Evolutionary conservation across 2,113 vertebrate genomes (phyloP).

Genomic region (Excalfactoria chinensis): DNA sequence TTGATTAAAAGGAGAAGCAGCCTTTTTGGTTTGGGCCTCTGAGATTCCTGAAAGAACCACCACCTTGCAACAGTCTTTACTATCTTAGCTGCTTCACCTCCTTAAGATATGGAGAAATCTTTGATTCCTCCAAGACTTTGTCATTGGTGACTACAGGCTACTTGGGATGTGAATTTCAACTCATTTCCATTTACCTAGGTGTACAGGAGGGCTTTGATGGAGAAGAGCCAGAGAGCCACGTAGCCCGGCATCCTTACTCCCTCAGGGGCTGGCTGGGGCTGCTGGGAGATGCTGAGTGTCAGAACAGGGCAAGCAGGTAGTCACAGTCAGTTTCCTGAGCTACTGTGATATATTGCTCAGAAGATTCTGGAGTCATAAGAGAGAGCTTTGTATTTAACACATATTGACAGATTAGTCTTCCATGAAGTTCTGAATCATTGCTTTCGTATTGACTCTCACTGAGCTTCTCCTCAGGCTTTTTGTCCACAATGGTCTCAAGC

Average conservation of each 20-base stretch:
- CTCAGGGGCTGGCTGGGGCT: constrained; percentile 17
- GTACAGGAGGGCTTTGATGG: not conserved
- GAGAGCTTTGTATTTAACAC: constrained; percentile 35
- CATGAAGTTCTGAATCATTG: constrained; percentile 14
- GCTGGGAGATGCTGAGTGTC: not conserved
- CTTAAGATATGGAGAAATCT: not conserved
- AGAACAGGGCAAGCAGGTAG: not conserved
- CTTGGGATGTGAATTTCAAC: not conserved
- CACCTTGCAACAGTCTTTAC: not conserved
- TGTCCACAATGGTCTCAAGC: not conserved
- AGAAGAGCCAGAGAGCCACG: not conserved
- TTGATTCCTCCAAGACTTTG: not conserved
- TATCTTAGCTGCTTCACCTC: not conserved
- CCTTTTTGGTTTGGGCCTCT: not conserved
- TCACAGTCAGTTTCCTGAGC: not conserved
- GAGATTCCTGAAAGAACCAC: not conserved
- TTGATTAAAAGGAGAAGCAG: not conserved
- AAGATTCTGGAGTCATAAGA: constrained; percentile 20
- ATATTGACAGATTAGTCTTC: constrained; percentile 38
- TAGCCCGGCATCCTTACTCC: not conserved
- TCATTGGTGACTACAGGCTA: not conserved
- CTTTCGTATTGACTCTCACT: not conserved
- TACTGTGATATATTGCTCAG: not conserved
- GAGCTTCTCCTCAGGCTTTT: not conserved
- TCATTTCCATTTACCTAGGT: not conserved